Evolutionary conservation across 2,888 invertebrate species (phyloP), one percentile per base, ranked within the genome.

Genomic region (Apamea epomidion): DNA sequence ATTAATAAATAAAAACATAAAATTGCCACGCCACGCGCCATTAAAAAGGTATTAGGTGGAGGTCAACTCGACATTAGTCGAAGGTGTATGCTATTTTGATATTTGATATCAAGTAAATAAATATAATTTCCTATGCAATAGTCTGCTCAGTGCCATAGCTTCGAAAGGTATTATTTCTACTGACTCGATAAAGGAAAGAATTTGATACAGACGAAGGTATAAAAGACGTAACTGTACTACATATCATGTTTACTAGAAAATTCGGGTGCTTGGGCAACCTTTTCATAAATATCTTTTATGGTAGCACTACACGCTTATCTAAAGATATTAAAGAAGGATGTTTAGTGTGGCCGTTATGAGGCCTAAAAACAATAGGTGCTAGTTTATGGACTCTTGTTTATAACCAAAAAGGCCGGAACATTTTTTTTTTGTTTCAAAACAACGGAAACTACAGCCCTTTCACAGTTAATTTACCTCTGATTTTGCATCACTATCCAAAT

Each of bases 231-330:
- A 18, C 71, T 71, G 18, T 42, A 16, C 16, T 42, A 25, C 21
- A 10, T 65, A 65, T 37, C n/a, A 64, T 48, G 25, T 76, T 81
- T 72, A 65, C 29, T 32, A 75, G 65, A 74, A 14, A 72, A 37
- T 8, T 64, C 51, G 62, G 25, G 65, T 32, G 54, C 32, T 51
- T 62, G 42, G 18, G 51, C n/a, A 21, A 21, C 37, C 68, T 86
- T 70, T 84, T 72, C 71, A 82, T 82, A 77, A 82, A 86, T 76
- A 70, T 62, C 60, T 65, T 86, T 86, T 86, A 84, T 90, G 89
- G 85, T 82, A 71, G 32, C 70, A 58, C 69, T 76, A 51, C 62
- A 68, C 51, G 65, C 64, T 74, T 84, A 74, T 70, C 77, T 54
- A 51, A 73, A 60, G 82, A 86, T 76, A 82, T 82, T 86, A 65